Evolutionary conservation across 2,113 vertebrate species (phyloP).

Genomic region (Pao palembangensis): DNA sequence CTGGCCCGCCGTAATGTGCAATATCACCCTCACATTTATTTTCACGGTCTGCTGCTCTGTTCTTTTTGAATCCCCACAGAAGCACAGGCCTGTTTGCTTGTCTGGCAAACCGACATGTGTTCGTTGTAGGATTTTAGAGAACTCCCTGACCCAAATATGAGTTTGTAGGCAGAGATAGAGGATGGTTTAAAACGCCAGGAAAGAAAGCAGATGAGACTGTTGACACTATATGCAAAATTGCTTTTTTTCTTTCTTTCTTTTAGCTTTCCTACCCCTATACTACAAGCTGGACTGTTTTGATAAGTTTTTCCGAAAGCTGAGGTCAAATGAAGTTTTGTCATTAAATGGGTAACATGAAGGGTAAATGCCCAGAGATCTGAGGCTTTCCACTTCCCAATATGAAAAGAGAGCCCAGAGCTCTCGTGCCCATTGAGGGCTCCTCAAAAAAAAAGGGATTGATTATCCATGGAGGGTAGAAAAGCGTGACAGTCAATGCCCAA

Average conservation of each 20-base stretch:
- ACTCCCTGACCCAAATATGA: slow-evolving; percentile 28
- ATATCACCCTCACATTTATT: slow-evolving; percentile 35
- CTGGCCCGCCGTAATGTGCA: slow-evolving; percentile 27
- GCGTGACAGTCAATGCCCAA: slow-evolving; percentile 71
- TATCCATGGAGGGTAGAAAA: slow-evolving; percentile 66
- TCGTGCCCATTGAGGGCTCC: slow-evolving; percentile 52
- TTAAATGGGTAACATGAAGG: slow-evolving; percentile 57
- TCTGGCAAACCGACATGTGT: neutral
- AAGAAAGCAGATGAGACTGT: slow-evolving; percentile 12
- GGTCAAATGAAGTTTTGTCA: slow-evolving; percentile 62
- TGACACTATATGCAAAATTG: slow-evolving; percentile 13
- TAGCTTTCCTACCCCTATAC: neutral
- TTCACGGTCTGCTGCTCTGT: slow-evolving; percentile 27
- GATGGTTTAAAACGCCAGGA: slow-evolving; percentile 17
- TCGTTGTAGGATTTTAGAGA: no score
- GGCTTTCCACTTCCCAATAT: slow-evolving; percentile 48
- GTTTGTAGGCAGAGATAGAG: slow-evolving; percentile 9
- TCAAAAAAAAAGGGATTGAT: slow-evolving; percentile 70
- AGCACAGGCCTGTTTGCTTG: slow-evolving; percentile 5
- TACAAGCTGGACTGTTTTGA: slow-evolving; percentile 19
- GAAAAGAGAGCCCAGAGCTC: slow-evolving; percentile 50
- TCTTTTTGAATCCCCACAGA: slow-evolving; percentile 13
- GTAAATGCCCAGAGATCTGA: slow-evolving; percentile 64
- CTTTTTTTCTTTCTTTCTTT: neutral
- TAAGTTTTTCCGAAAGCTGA: slow-evolving; percentile 37